phyloP scores from a whole-genome alignment of 2,113 vertebrate species.

The Aplodontia rufa region DNA sequence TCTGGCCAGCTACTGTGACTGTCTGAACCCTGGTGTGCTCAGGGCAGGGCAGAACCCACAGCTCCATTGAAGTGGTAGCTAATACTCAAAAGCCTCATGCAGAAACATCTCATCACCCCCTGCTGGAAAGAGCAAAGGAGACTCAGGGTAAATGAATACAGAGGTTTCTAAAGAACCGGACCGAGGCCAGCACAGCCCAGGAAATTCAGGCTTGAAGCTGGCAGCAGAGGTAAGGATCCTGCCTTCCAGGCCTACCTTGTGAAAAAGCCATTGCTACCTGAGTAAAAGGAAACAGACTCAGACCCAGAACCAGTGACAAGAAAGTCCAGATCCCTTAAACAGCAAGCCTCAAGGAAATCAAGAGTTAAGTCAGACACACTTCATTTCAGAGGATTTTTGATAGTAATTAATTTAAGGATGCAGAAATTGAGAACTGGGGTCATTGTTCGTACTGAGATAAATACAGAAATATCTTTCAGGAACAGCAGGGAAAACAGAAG shows the following conservation, averaged over 20 bases:
- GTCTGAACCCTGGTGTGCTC: background rate
- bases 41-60: background rate
- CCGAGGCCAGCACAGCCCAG: background rate
- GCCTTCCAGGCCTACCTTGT: background rate
- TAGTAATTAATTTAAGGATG: conserved; percentile 83
- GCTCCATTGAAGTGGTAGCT: background rate
- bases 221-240: background rate
- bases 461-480: conserved; percentile 67
- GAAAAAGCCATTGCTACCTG: background rate
- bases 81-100: conserved; percentile 54
- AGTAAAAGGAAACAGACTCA: background rate
- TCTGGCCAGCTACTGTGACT: background rate
- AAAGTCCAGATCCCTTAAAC: conserved; percentile 9
- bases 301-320: background rate
- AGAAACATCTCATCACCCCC: conserved; percentile 65
- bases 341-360: conserved; percentile 63
- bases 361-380: conserved; percentile 64
- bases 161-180: conserved; percentile 57
- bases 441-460: conserved; percentile 82
- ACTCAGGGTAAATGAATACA: conserved; percentile 15
- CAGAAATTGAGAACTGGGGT: conserved; percentile 78
- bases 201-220: background rate
- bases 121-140: conserved; percentile 71
- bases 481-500: conserved; percentile 83
- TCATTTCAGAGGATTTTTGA: conserved; percentile 73